Evolutionary conservation across 2,797 vertebrate species (phyloP), one percentile per base, ranked within the genome.

Genomic region (Semaprochilodus insignis): DNA sequence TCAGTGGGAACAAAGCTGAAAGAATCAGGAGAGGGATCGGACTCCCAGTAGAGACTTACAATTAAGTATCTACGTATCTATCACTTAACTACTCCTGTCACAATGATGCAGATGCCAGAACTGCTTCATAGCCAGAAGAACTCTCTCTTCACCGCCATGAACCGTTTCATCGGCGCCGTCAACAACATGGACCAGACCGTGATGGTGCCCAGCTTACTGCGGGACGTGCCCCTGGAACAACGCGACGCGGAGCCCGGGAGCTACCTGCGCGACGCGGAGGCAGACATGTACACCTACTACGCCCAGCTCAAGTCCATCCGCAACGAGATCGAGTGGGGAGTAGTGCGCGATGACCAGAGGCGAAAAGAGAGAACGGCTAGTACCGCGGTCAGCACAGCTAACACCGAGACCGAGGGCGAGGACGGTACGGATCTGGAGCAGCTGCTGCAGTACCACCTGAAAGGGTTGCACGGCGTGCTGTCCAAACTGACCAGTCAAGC

Each of bases 401-500:
- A 96, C 65, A 71, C 75, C 0, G 96, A 95, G 96, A 96, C 82
- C 66, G 88, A 81, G 0, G 89, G 44, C 57, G 83, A 92, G 0
- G 91, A 95, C 8, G 91, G 91, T 0, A 96, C 96, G 88, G 96
- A 99, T 82, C 88, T 99, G 94, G 92, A 98, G 93, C 95, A 96
- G 92, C 96, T 97, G 91, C 97, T 99, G 91, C 97, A 98, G 88
- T 99, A 92, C 89, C 98, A 99, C 83, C 95, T 99, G 69, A 96
- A 94, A 73, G 98, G 98, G 83, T 95, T 99, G 70, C 97, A 99
- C 78, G 96, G 94, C 0, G 98, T 99, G 19, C 96, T 99, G 79
- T 96, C 95, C 89, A 97, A 99, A 91, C 96, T 99, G 72, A 99
- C 98, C 0, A 91, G 92, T 84, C 97, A 98, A 92, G 98, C 98